These are phyloP conservation scores for Cladopsammia gracilis DNA, from an alignment of 64 coral and sea anemone species.

Conservation along the genomic window DNA sequence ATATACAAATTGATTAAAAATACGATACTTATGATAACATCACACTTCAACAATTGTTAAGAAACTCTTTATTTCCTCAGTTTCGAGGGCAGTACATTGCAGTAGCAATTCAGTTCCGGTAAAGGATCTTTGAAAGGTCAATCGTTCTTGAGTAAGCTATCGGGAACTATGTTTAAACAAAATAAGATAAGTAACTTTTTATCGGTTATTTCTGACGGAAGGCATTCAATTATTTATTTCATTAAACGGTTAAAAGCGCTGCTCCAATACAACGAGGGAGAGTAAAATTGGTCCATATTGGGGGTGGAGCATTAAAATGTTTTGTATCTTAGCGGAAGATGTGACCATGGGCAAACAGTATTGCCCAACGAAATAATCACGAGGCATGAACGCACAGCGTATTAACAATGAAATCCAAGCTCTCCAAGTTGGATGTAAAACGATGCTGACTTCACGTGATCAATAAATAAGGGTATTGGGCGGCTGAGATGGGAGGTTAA, in stretches of 20 bases:
- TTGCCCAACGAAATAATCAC: background rate
- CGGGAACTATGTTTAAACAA: background rate
- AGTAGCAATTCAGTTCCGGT: background rate
- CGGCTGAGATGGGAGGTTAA: too few relatives aligned
- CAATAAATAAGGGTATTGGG: background rate
- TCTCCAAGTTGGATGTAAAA: background rate
- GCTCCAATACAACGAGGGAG: background rate
- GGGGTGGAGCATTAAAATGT: background rate
- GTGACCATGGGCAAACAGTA: background rate
- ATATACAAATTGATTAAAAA: background rate
- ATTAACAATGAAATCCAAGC: background rate
- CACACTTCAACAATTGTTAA: constrained; percentile 3
- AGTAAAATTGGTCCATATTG: background rate
- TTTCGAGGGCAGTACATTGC: constrained; percentile 16
- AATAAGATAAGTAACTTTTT: background rate
- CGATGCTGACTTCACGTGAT: background rate
- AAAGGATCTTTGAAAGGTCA: background rate
- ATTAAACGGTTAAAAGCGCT: background rate
- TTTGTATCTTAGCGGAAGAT: background rate
- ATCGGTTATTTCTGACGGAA: background rate
- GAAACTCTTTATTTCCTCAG: constrained; percentile 51
- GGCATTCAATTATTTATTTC: background rate
- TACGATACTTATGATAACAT: constrained; percentile 12
- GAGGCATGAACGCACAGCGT: background rate
- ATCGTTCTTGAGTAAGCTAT: background rate